Conservation (phyloP, 2,113 vertebrate genomes). For the Lathamus discolor region DNA sequence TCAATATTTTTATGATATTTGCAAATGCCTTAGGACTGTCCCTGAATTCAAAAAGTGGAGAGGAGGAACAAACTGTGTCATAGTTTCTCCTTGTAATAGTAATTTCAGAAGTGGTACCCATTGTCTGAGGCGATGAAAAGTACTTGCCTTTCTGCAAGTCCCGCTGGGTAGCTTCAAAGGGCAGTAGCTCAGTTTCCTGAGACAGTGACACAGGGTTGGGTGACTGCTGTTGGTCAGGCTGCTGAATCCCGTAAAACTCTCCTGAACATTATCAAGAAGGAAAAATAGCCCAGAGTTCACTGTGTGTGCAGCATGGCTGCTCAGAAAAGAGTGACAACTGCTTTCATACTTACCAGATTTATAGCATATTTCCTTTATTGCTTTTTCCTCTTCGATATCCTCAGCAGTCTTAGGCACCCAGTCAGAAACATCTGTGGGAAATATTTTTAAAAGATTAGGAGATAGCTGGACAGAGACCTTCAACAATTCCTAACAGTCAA, state of each 20-base stretch:
- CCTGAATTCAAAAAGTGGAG: too few relatives aligned
- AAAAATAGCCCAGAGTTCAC: background rate
- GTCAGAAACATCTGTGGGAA: slow-evolving; percentile 64
- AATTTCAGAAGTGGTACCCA: too few relatives aligned
- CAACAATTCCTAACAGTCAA: background rate
- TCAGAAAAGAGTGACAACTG: background rate
- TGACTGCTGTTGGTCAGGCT: background rate
- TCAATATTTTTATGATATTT: too few relatives aligned
- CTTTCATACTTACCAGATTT: slow-evolving; percentile 69
- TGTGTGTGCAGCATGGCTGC: background rate
- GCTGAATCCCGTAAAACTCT: slow-evolving; percentile 73
- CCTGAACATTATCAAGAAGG: slow-evolving; percentile 46
- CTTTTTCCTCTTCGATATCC: slow-evolving; percentile 76
- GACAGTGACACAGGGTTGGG: background rate
- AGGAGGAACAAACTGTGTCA: too few relatives aligned
- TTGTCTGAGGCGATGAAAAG: too few relatives aligned
- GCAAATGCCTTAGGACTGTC: too few relatives aligned
- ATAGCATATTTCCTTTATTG: slow-evolving; percentile 74
- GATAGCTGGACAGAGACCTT: background rate
- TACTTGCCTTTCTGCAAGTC: slow-evolving; percentile 70
- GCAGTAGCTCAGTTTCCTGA: slow-evolving; percentile 24
- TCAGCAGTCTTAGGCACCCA: slow-evolving; percentile 64
- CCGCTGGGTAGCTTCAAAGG: slow-evolving; percentile 32
- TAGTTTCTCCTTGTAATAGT: too few relatives aligned
- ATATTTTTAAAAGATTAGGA: background rate